Conservation (phyloP, 2,113 vertebrate genomes). For the Illadopsis cleaveri region DNA sequence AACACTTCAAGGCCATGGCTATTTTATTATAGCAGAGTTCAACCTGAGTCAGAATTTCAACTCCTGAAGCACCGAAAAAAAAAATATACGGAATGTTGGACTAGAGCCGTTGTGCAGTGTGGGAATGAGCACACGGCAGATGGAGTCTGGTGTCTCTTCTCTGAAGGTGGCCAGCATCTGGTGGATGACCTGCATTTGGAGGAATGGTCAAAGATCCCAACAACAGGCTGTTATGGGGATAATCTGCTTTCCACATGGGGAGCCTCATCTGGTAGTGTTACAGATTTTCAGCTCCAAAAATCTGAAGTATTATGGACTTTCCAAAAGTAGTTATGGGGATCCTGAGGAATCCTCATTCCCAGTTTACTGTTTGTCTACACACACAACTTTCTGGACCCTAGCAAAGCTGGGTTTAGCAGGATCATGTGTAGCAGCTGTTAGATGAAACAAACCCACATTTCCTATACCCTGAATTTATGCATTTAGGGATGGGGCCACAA, state of each 20-base stretch:
- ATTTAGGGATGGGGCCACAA: neutral
- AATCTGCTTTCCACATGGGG: neutral
- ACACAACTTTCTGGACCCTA: neutral
- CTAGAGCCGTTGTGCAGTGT: neutral
- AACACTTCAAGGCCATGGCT: neutral
- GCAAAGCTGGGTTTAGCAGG: neutral
- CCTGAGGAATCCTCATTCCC: neutral
- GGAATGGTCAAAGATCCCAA: neutral
- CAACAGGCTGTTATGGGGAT: neutral
- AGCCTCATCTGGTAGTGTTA: neutral
- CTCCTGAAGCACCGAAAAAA: neutral
- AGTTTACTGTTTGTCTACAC: neutral
- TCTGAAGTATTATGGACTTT: neutral
- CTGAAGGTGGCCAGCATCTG: neutral
- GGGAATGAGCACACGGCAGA: neutral
- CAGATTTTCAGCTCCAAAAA: neutral
- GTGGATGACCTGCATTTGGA: neutral
- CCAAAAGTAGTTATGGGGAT: neutral
- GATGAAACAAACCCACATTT: neutral
- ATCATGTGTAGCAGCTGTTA: neutral
- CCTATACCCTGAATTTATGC: neutral
- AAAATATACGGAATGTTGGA: neutral
- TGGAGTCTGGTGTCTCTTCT: neutral
- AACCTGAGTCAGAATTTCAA: neutral
- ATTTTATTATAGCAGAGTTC: neutral